A percentile compares a stretch with the other conserved stretches of the same genome.
Evolutionary conservation across 2,797 vertebrate genomes (phyloP).

Genomic region (Pygocentrus nattereri): DNA sequence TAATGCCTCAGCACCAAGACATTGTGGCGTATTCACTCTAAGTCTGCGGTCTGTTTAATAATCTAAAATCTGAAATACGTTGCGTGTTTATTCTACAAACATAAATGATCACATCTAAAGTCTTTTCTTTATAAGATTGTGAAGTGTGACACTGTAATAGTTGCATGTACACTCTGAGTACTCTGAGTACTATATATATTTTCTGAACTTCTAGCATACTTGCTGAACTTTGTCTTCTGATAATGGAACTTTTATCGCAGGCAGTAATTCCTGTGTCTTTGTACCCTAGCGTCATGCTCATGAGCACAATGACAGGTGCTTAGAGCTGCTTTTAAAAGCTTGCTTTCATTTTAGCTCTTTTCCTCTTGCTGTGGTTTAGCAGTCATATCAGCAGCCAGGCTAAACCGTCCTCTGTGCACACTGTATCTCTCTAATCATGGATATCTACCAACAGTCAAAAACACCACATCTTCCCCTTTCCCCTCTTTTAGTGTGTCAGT

Average conservation of each 20-base stretch:
- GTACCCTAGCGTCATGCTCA: neutral
- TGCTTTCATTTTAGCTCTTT: neutral
- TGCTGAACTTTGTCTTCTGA: constrained; percentile 52
- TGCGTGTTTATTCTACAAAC: neutral
- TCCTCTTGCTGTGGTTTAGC: neutral
- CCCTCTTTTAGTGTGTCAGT: neutral
- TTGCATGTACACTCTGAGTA: neutral
- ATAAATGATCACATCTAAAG: neutral
- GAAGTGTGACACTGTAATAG: neutral
- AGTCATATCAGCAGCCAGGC: neutral
- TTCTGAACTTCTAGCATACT: neutral
- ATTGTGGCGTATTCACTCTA: neutral
- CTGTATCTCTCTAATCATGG: neutral
- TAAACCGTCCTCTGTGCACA: neutral
- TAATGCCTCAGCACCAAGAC: neutral
- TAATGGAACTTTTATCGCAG: constrained; percentile 46
- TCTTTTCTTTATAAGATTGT: neutral
- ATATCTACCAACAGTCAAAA: neutral
- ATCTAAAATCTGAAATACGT: no score
- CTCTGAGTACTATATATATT: neutral
- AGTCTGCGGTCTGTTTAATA: neutral
- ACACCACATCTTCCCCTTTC: neutral
- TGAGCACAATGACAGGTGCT: no score
- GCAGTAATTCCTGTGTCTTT: neutral
- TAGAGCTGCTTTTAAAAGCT: neutral